Evolutionary conservation across 2,113 vertebrate species (phyloP).

Genomic region (Nematolebias whitei): DNA sequence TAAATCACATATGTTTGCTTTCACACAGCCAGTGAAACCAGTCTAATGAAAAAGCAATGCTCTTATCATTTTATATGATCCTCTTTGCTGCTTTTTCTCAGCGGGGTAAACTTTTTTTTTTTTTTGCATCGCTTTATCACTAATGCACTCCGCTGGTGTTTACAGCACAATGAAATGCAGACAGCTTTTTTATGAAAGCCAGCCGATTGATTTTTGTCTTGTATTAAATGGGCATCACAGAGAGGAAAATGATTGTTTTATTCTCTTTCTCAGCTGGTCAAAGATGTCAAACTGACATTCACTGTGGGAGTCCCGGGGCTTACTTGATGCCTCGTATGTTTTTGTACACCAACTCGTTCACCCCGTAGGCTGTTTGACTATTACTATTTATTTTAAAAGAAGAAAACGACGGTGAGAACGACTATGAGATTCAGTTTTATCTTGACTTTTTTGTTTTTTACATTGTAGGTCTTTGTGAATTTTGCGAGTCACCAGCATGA

Average conservation of each 20-base stretch:
- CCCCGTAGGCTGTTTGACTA: constrained; percentile 18
- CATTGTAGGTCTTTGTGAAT: constrained; percentile 78
- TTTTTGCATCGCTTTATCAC: constrained; percentile 18
- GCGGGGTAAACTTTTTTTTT: constrained; percentile 10
- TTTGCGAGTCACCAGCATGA: constrained; percentile 71
- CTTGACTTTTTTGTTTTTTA: neutral
- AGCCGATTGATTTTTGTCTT: constrained; percentile 56
- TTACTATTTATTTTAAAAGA: constrained; percentile 51
- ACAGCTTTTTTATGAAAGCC: constrained; percentile 55
- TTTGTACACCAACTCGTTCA: constrained; percentile 52
- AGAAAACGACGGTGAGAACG: neutral
- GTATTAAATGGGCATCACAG: constrained; percentile 63
- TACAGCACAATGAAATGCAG: constrained; percentile 60
- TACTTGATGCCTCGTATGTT: constrained; percentile 51
- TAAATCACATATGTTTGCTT: constrained; percentile 37
- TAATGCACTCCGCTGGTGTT: constrained; percentile 39
- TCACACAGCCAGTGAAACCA: constrained; percentile 30
- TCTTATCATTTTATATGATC: constrained; percentile 62
- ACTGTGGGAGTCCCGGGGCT: constrained; percentile 43
- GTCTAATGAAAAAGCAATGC: constrained; percentile 63
- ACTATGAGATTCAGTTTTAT: constrained; percentile 8
- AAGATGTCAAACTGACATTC: constrained; percentile 64
- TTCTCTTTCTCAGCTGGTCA: constrained; percentile 63
- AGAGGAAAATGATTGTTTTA: constrained; percentile 63
- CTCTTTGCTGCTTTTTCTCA: constrained; percentile 33